Evolutionary conservation across 2,797 vertebrate genomes (phyloP).

Genomic region (Dromococcyx pavoninus): DNA sequence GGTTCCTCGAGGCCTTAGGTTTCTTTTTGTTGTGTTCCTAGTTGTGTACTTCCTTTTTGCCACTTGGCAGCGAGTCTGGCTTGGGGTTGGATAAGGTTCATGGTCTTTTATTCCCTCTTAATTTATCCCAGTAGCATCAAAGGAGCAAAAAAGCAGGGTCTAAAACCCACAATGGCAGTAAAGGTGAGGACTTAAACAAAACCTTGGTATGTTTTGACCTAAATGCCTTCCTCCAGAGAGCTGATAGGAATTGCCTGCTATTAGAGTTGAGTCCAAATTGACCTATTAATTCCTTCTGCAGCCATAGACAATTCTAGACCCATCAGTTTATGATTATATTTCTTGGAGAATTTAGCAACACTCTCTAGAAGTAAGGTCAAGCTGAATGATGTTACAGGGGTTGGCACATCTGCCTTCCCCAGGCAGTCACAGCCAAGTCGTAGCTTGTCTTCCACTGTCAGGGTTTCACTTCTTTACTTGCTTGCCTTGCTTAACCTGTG

Average conservation of each 20-base stretch:
- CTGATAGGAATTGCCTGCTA: background rate
- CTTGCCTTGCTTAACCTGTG: background rate
- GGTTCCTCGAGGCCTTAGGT: background rate
- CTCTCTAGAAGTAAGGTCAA: background rate
- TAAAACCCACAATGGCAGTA: background rate
- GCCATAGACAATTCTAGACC: background rate
- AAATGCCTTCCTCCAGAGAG: background rate
- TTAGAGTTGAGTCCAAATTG: background rate
- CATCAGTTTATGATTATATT: background rate
- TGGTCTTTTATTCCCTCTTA: background rate
- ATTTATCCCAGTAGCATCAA: background rate
- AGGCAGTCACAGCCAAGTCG: background rate
- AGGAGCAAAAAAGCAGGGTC: background rate
- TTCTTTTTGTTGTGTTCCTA: background rate
- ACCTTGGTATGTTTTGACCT: background rate
- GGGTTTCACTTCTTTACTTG: background rate
- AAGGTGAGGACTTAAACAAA: background rate
- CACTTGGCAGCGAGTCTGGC: background rate
- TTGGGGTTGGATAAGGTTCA: background rate
- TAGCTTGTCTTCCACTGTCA: background rate
- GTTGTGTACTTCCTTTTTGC: background rate
- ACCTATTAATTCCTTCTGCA: background rate
- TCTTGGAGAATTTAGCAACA: background rate
- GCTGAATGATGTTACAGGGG: rapidly evolving
- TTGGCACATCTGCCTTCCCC: background rate